Percentiles rank a stretch among this genome's conserved stretches.
Evolutionary conservation across 1,140 invertebrate species (phyloP).

Genomic region (Drosophila takahashii): DNA sequence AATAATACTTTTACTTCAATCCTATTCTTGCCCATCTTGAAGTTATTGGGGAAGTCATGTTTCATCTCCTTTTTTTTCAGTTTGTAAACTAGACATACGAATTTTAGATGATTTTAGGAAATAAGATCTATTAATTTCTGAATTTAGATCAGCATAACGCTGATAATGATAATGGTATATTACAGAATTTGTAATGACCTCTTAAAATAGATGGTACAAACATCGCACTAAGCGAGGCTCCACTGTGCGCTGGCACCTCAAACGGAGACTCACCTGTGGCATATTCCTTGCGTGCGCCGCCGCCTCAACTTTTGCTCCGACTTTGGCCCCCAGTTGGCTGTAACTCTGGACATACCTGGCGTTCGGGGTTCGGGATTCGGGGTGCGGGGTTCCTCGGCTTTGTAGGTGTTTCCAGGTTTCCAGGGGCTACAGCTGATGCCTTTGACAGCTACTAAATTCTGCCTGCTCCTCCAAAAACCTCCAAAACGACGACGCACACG

Average conservation of each 20-base stretch:
- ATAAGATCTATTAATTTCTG: no score
- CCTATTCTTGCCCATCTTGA: no score
- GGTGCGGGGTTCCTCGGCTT: constrained; percentile 3
- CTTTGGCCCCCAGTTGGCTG: constrained; percentile 9
- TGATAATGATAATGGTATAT: no score
- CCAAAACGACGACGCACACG: constrained; percentile 68
- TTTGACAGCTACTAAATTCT: constrained; percentile 82
- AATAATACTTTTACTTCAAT: no score
- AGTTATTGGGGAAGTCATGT: no score
- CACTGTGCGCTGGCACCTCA: constrained; percentile 15
- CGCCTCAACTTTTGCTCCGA: constrained; percentile 32
- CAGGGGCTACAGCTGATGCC: constrained; percentile 73
- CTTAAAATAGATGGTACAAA: no score
- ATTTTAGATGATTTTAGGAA: no score
- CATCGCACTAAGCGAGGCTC: neutral
- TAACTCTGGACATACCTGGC: constrained; percentile 3
- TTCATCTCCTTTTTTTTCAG: no score
- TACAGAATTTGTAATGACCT: no score
- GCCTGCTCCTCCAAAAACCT: constrained; percentile 41
- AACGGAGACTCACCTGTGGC: constrained; percentile 47
- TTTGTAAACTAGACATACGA: no score
- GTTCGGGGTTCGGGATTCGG: no score
- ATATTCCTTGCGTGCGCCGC: constrained; percentile 60
- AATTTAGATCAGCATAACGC: no score
- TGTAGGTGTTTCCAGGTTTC: constrained; percentile 77